These are phyloP conservation scores for Crepidodera aurea DNA, from an alignment of 2,888 invertebrate species.

Conservation along the genomic window DNA sequence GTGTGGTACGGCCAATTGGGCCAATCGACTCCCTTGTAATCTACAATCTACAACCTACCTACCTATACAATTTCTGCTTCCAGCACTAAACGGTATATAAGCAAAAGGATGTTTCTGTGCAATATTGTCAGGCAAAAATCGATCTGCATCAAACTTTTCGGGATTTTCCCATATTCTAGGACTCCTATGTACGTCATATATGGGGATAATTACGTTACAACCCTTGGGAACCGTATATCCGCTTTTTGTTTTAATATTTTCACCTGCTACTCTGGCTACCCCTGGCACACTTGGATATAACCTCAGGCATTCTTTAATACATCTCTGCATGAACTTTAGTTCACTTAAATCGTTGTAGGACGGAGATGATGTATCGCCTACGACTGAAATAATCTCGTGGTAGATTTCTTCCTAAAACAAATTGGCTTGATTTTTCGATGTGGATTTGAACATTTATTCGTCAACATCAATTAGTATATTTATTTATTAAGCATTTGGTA, in stretches of 20 bases:
- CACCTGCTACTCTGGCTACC: constrained; percentile 53
- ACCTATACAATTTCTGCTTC: constrained; percentile 60
- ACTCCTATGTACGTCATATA: constrained; percentile 61
- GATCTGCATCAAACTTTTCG: constrained; percentile 47
- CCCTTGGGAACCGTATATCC: constrained; percentile 57
- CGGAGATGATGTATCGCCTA: constrained; percentile 52
- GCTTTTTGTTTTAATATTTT: constrained; percentile 41
- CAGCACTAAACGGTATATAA: constrained; percentile 61
- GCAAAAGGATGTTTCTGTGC: constrained; percentile 58
- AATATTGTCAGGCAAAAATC: constrained; percentile 58
- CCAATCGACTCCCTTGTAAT: no score
- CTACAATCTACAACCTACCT: no score
- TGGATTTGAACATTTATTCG: no score
- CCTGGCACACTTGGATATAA: constrained; percentile 44
- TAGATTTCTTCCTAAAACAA: constrained; percentile 34
- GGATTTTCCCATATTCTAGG: constrained; percentile 63
- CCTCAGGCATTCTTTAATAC: constrained; percentile 44
- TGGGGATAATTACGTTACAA: constrained; percentile 33
- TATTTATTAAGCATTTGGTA: no score
- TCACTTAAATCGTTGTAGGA: constrained; percentile 67
- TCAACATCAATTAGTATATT: no score
- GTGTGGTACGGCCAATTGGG: no score
- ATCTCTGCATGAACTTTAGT: constrained; percentile 68
- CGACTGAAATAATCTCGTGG: constrained; percentile 36
- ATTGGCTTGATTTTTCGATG: neutral